Evolutionary conservation across 1,140 invertebrate genomes (phyloP).

Genomic region (Dreissena polymorpha): DNA sequence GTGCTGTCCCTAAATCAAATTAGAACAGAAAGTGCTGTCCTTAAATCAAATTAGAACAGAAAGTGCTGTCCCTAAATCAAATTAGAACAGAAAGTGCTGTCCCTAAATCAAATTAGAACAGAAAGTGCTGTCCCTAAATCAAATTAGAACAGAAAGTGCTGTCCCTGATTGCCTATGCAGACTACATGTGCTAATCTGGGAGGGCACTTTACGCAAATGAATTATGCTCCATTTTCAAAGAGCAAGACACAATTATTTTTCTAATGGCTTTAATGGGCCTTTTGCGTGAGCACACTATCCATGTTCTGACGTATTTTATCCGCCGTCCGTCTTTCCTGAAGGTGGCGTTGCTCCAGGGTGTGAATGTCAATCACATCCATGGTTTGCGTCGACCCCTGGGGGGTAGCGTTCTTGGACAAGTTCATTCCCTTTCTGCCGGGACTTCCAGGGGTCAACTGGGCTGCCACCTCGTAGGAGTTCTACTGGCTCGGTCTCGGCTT

Average conservation of each 20-base stretch:
- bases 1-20: too few species aligned
- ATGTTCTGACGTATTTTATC: constrained; percentile 70
- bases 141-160: too few species aligned
- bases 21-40: too few species aligned
- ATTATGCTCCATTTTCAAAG: too few species aligned
- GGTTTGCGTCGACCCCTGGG: constrained; percentile 38
- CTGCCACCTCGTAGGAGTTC: constrained; percentile 71
- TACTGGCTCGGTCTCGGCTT: constrained; percentile 65
- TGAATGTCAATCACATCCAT: constrained; percentile 71
- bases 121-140: too few species aligned
- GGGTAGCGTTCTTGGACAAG: constrained; percentile 8
- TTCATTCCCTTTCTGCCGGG: not conserved
- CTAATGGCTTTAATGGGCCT: constrained; percentile 43
- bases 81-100: too few species aligned
- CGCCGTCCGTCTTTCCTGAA: constrained; percentile 72
- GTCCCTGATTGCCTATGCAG: too few species aligned
- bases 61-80: too few species aligned
- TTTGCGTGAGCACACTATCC: constrained; percentile 60
- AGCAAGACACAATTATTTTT: not conserved
- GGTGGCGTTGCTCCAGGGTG: constrained; percentile 71
- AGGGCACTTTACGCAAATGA: too few species aligned
- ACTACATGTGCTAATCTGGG: too few species aligned
- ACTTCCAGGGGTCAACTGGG: constrained; percentile 59
- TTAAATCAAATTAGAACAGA: too few species aligned
- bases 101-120: too few species aligned